Evolutionary conservation across 1,140 invertebrate genomes (phyloP), one percentile per base, ranked within the genome.

Genomic region (Caenorhabditis remanei): DNA sequence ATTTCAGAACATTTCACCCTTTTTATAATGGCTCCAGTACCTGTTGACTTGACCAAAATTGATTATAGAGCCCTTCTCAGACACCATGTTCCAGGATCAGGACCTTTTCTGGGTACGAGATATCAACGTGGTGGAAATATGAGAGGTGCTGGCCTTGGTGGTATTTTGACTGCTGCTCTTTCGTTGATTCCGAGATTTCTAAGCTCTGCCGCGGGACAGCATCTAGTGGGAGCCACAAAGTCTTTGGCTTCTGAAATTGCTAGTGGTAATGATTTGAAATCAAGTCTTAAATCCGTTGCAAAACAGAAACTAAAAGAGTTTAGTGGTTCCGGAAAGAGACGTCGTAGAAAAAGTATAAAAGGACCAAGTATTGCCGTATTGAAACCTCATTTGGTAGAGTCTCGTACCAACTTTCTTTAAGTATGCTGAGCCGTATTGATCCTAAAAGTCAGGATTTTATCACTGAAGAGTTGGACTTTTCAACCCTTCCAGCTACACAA

Each of bases 241-340:
- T 16, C 14, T n/a, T 19, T 58, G n/a, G n/a, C 56, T 7, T 16
- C 56, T 14, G 56, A 58, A 58, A 16, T 58, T 16, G 56, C 56
- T 19, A 16, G n/a, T n/a, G 56, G 56, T 58, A 58, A 58, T n/a
- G 56, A 58, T n/a, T n/a, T 58, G n/a, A 58, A 58, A 58, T 58
- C 56, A 14, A 58, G 56, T 21, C 7, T 58, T 16, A 58, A 58
- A n/a, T 19, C 14, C 1, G 56, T 58, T 1, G 56, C 56, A 7
- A 21, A 7, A 7, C 14, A 58, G 56, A 58, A 58, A 58, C 14
- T 58, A 7, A 58, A 58, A n/a, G 56, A 58, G n/a, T n/a, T 58
- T 58, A 7, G 16, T 19, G 56, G 56, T 19, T 58, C 56, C 6
- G 56, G 56, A 19, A 16, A n/a, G 7, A 58, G 19, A n/a, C 9